Conservation (phyloP, 2,797 vertebrate species). For the Phalloptychus januarius region DNA sequence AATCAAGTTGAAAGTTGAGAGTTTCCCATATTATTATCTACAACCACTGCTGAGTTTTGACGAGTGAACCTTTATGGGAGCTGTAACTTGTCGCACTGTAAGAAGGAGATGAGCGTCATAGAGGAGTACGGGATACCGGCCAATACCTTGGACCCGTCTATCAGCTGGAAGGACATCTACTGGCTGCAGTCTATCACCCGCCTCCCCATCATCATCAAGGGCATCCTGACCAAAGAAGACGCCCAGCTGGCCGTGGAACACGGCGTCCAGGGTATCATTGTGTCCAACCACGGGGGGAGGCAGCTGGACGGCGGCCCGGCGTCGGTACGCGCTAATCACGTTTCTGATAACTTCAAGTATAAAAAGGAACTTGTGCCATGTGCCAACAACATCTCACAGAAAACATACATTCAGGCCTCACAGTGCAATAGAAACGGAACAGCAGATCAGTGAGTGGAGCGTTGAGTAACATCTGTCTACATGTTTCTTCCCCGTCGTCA, state of each 20-base stretch:
- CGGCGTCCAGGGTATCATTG: constrained; percentile 90
- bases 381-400: too few species aligned
- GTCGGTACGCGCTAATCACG: constrained; percentile 73
- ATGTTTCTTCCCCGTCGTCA: background rate
- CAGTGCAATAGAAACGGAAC: background rate
- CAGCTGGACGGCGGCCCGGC: constrained; percentile 93
- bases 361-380: background rate
- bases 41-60: background rate
- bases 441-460: too few species aligned
- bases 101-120: constrained; percentile 71
- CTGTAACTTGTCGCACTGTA: background rate
- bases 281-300: constrained; percentile 95
- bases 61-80: background rate
- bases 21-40: background rate
- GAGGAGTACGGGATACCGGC: constrained; percentile 82
- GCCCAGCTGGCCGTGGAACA: constrained; percentile 91
- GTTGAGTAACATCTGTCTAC: background rate
- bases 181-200: constrained; percentile 88
- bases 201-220: constrained; percentile 94
- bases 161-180: constrained; percentile 91
- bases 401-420: background rate
- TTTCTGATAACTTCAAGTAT: background rate
- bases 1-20: background rate
- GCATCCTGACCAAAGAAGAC: constrained; percentile 95
- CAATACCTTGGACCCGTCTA: constrained; percentile 84